Base-by-base conservation (phyloP, 2,797 vertebrate species). In the Clangula hyemalis region DNA sequence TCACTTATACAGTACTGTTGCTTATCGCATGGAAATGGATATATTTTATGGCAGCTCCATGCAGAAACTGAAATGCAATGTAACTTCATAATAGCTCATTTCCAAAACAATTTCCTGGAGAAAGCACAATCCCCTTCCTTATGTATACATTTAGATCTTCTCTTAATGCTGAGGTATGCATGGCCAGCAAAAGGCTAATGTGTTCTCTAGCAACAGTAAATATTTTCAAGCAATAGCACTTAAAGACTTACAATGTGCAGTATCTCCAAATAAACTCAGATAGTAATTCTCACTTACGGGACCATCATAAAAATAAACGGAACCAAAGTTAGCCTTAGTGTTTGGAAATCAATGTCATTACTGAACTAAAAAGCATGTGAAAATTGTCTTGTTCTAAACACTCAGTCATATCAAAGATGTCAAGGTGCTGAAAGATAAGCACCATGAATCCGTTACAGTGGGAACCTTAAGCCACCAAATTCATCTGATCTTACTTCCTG, bases 41-140 rank as follows among this genome's bases (percentile, higher is more conserved):
- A 68, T 47, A 72, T 77, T 89, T 93, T 80, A 94, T 60, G 72
- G 34, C 27, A 68, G 28, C 51, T 93, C 62, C 49, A 83, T 16
- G 39, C 21, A 93, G 51, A n/a, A 87, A 80, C 0, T 73, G 34
- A 92, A 93, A 85, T 17, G 45, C 66, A 74, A 7, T 9, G 4
- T 66, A 84, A 66, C n/a, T 69, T 84, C 41, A 9, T 51, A 69
- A 80, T 2, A 45, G 30, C 61, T 41, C 9, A 43, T 54, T 86
- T 79, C 64, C 34, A 47, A 56, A 74, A 34, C 30, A 11, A 68
- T 36, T 79, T 91, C 38, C 77, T 62, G 45, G 5, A 57, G 27
- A 66, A 58, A 58, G 27, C 13, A 57, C 80, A 84, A 74, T 32
- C 6, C 12, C 49, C 69, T 49, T 47, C 30, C 14, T 72, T 32